Conservation (phyloP, 2,888 invertebrate genomes). For the Scaptomyza reducta region DNA sequence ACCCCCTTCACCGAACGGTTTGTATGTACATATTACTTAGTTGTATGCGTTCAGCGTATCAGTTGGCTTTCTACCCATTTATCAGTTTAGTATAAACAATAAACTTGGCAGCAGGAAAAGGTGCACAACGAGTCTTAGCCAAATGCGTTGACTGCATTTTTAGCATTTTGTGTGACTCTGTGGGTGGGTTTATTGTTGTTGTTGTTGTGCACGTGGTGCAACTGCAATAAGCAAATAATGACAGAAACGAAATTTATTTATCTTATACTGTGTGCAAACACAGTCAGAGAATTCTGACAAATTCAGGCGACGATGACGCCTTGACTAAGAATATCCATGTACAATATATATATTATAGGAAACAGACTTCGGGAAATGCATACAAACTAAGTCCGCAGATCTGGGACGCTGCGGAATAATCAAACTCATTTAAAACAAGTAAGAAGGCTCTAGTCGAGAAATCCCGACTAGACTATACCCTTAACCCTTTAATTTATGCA, state of each 20-base stretch:
- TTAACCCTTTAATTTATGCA: too few species aligned
- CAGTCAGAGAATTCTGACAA: slow-evolving; percentile 13
- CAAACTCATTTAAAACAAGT: not conserved
- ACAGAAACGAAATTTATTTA: slow-evolving; percentile 58
- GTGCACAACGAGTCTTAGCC: slow-evolving; percentile 47
- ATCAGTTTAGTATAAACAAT: slow-evolving; percentile 75
- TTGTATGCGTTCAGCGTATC: slow-evolving; percentile 28
- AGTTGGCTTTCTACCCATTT: slow-evolving; percentile 44
- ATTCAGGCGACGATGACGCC: slow-evolving; percentile 23
- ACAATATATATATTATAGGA: slow-evolving; percentile 14
- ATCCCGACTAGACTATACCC: too few species aligned
- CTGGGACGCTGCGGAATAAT: not conserved
- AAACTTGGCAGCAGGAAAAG: slow-evolving; percentile 52
- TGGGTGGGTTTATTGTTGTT: slow-evolving; percentile 13
- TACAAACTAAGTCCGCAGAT: slow-evolving; percentile 20
- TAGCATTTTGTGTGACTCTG: slow-evolving; percentile 6
- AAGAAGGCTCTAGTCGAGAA: too few species aligned
- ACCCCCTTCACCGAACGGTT: not conserved
- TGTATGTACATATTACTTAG: slow-evolving; percentile 1
- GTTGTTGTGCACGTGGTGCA: slow-evolving; percentile 61
- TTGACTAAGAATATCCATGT: slow-evolving; percentile 5
- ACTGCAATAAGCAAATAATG: slow-evolving; percentile 61
- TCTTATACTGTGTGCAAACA: slow-evolving; percentile 15
- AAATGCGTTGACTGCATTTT: slow-evolving; percentile 39
- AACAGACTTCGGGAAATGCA: slow-evolving; percentile 10